These are phyloP conservation scores for Cosmia pyralina DNA, from an alignment of 2,888 invertebrate genomes.

Conservation along the genomic window DNA sequence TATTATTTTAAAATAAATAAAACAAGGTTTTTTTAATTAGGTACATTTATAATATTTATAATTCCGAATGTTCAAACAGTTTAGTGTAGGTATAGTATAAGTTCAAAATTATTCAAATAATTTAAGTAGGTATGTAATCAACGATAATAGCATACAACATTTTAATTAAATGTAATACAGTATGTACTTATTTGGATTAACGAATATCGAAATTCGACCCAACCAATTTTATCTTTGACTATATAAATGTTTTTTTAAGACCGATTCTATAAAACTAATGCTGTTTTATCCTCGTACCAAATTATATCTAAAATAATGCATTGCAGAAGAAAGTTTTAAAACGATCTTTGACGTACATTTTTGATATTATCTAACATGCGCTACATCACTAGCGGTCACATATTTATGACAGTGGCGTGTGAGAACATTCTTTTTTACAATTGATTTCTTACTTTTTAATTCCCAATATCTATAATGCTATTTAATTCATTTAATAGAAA, in stretches of 20 bases:
- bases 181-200: slow-evolving; percentile 14
- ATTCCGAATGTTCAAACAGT: slow-evolving; percentile 32
- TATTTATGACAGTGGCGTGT: neutral
- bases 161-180: slow-evolving; percentile 12
- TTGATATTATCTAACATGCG: too few species aligned
- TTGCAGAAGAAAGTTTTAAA: too few species aligned
- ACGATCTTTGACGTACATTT: too few species aligned
- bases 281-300: slow-evolving; percentile 9
- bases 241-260: slow-evolving; percentile 3
- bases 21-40: slow-evolving; percentile 29
- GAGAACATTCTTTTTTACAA: slow-evolving; percentile 1
- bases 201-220: too few species aligned
- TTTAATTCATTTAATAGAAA: neutral
- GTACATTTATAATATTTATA: slow-evolving; percentile 17
- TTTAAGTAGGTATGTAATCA: slow-evolving; percentile 17
- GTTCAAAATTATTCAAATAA: slow-evolving; percentile 1
- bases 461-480: neutral
- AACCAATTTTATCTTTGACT: slow-evolving; percentile 9
- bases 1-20: slow-evolving; percentile 36
- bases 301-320: too few species aligned
- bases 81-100: neutral
- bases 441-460: neutral
- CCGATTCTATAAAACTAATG: slow-evolving; percentile 4
- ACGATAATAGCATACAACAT: slow-evolving; percentile 11
- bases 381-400: slow-evolving; percentile 8